These are phyloP conservation scores for Coenonympha arcania DNA, from an alignment of 2,888 invertebrate genomes.

Conservation along the genomic window DNA sequence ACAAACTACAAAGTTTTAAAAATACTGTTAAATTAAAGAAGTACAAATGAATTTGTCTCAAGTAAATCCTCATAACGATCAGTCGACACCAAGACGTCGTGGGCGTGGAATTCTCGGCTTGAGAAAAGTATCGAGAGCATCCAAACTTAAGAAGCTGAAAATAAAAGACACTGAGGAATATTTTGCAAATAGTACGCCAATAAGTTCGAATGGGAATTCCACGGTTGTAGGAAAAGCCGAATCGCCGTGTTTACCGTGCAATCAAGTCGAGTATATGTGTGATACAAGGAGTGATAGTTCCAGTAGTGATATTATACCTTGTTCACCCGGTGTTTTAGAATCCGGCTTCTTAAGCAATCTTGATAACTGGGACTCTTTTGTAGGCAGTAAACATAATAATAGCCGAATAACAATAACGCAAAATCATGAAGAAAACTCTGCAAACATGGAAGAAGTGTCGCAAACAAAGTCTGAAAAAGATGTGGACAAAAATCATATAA, in stretches of 20 bases:
- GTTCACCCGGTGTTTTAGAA: conserved; percentile 44
- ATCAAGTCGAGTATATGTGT: conserved; percentile 59
- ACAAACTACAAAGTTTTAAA: no score
- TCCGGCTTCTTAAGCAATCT: conserved; percentile 34
- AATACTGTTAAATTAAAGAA: no score
- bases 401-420: conserved; percentile 19
- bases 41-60: conserved; percentile 15
- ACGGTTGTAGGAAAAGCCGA: conserved; percentile 39
- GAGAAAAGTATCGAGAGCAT: conserved; percentile 35
- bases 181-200: conserved; percentile 35
- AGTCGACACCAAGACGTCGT: conserved; percentile 58
- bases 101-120: conserved; percentile 40
- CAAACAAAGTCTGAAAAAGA: conserved; percentile 40
- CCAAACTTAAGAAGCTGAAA: conserved; percentile 15
- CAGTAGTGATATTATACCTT: conserved; percentile 41
- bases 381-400: conserved; percentile 30
- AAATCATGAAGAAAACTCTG: not conserved
- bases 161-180: conserved; percentile 10
- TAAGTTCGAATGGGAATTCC: conserved; percentile 30
- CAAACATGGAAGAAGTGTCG: conserved; percentile 46
- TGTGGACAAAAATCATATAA: conserved; percentile 28
- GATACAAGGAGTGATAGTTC: conserved; percentile 47
- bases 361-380: conserved; percentile 46
- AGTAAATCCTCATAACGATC: not conserved
- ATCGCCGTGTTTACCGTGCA: conserved; percentile 60